Conservation (phyloP, 2,888 invertebrate species). For the Agriopis marginaria region DNA sequence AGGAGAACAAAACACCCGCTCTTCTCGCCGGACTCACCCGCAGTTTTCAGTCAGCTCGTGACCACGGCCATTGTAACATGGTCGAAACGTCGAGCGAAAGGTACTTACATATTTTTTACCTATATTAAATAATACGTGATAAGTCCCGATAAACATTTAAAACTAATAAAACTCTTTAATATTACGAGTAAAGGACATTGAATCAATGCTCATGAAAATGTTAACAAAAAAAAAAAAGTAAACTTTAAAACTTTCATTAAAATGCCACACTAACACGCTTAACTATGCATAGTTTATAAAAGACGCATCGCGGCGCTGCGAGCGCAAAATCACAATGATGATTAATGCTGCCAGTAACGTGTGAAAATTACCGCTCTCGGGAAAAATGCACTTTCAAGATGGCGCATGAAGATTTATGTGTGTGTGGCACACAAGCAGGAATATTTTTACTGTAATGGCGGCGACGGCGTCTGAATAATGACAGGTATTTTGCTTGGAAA, state of each 20-base stretch:
- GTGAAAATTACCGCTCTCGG: conserved; percentile 56
- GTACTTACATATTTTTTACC: too few species aligned
- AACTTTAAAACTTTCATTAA: not conserved
- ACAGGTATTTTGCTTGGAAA: conserved; percentile 38
- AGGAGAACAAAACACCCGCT: too few species aligned
- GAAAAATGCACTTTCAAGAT: conserved; percentile 66
- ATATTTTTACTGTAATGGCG: conserved; percentile 49
- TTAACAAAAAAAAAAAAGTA: too few species aligned
- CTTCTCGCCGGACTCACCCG: too few species aligned
- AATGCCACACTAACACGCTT: not conserved
- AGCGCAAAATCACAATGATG: conserved; percentile 53
- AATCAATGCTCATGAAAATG: too few species aligned
- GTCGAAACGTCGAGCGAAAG: too few species aligned
- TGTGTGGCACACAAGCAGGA: conserved; percentile 36
- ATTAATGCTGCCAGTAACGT: conserved; percentile 58
- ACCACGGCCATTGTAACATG: too few species aligned
- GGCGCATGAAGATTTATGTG: conserved; percentile 59
- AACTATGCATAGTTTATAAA: conserved; percentile 36
- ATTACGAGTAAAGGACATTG: too few species aligned
- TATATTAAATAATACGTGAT: too few species aligned
- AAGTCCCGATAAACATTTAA: too few species aligned
- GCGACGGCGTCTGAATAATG: conserved; percentile 47
- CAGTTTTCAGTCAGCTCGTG: too few species aligned
- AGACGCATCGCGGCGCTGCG: conserved; percentile 52
- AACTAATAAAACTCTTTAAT: too few species aligned